Base-by-base conservation (phyloP, 2,888 invertebrate species). In the Cordilura impudica region DNA sequence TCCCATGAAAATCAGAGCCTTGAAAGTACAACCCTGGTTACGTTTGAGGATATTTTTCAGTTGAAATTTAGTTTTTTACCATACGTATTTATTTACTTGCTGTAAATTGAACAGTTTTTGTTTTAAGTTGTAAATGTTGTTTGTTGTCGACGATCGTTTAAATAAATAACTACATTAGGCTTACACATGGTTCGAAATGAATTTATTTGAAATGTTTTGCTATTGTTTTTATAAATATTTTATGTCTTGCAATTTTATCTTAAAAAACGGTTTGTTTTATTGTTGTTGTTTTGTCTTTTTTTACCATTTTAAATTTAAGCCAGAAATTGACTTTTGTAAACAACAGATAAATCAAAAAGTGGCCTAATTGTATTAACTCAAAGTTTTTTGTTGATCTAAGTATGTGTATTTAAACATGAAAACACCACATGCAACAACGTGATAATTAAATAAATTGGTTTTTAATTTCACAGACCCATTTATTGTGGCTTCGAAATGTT, bases 281-380 rank as follows among this genome's bases (percentile, higher is more conserved):
- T 61, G 31, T 53, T 43, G 8, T 49, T 63, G 39, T 14, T 51
- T 65, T 51, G 21, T 12, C n/a, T n/a, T n/a, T n/a, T n/a, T n/a
- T n/a, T n/a, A n/a, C n/a, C 29, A 6, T 61, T 45, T 26, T 47
- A 18, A 47, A 47, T 61, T 45, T 7, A 26, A 23, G 65, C 65
- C 51, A 51, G 35, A 65, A 65, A 65, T 65, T 65, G 23, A 21
- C 39, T 39, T 35, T 53, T 51, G 16, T 65, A 35, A n/a, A 51
- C 23, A 39, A 16, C 10, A 51, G 6, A 26, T n/a, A 26, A 65
- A 65, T 53, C 35, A 51, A 65, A 53, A 23, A 39, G 51, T 53
- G 26, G 18, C 26, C 26, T 16, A 45, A 61, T n/a, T 61, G 3
- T 29, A 51, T 51, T 51, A 26, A 14, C n/a, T 14, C 3, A n/a